Conservation (phyloP, 2,113 vertebrate genomes). For the Plectropomus leopardus region DNA sequence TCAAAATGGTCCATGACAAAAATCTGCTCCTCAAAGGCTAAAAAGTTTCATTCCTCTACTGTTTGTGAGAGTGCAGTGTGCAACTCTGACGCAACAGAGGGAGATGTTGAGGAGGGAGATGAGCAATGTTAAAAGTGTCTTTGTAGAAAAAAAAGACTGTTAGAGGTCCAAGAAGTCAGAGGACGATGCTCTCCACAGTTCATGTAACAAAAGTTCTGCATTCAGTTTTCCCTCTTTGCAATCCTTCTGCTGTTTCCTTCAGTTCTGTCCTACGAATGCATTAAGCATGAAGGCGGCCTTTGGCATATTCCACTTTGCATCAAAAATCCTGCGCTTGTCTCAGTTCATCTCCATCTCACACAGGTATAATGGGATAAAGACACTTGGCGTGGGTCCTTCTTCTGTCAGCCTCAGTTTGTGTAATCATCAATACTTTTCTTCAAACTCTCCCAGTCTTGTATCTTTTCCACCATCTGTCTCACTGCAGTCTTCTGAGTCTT, state of each 20-base stretch:
- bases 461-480: slow-evolving; percentile 16
- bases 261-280: slow-evolving; percentile 3
- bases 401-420: slow-evolving; percentile 23
- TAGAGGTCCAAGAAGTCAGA: too few relatives aligned
- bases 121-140: slow-evolving; percentile 5
- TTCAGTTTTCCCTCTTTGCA: slow-evolving; percentile 14
- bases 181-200: slow-evolving; percentile 10
- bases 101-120: slow-evolving; percentile 21
- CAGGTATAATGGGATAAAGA: slow-evolving; percentile 32
- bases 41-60: slow-evolving; percentile 9
- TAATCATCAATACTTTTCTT: background rate
- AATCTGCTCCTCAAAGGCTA: slow-evolving; percentile 31
- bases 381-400: slow-evolving; percentile 23
- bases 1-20: slow-evolving; percentile 56
- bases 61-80: slow-evolving; percentile 7
- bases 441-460: background rate
- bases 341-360: slow-evolving; percentile 12
- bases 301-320: slow-evolving; percentile 35
- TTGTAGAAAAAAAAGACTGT: slow-evolving; percentile 2
- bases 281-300: slow-evolving; percentile 26
- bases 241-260: background rate
- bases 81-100: slow-evolving; percentile 53
- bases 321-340: slow-evolving; percentile 21
- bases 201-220: slow-evolving; percentile 3
- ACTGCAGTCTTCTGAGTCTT: background rate